Percentiles rank a stretch among this genome's conserved stretches.
These are phyloP conservation scores for Drosophila mettleri DNA, from an alignment of 2,888 invertebrate genomes.

Conservation along the genomic window DNA sequence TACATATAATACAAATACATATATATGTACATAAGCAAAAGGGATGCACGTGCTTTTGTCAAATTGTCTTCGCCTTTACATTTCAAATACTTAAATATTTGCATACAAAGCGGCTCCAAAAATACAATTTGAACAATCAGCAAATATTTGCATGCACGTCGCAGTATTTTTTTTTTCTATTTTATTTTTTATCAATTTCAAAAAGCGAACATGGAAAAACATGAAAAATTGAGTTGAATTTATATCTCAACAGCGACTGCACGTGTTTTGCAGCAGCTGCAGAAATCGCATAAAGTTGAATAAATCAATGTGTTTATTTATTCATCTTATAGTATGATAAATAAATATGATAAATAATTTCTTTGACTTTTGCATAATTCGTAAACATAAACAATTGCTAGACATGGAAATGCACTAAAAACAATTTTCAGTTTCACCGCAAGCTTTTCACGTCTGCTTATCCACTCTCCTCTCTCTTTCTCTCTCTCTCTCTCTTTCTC, in stretches of 20 bases:
- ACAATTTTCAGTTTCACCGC: slow-evolving; percentile 27
- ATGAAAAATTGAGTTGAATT: slow-evolving; percentile 6
- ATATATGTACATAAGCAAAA: slow-evolving; percentile 10
- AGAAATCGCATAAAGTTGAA: neutral
- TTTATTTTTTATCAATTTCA: slow-evolving; percentile 6
- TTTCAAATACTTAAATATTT: slow-evolving; percentile 49
- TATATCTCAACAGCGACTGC: slow-evolving; percentile 15
- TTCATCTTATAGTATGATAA: neutral
- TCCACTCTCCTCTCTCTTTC: neutral
- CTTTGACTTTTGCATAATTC: slow-evolving; percentile 42
- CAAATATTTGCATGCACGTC: slow-evolving; percentile 53
- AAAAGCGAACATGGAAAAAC: slow-evolving; percentile 13
- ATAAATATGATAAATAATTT: too few relatives aligned
- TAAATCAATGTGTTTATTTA: neutral
- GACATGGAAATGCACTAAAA: slow-evolving; percentile 11
- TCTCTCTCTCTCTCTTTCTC: neutral
- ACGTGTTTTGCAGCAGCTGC: slow-evolving; percentile 34
- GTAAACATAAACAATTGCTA: slow-evolving; percentile 37
- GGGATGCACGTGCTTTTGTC: slow-evolving; percentile 66
- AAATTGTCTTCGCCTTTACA: slow-evolving; percentile 19
- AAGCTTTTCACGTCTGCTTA: slow-evolving; percentile 46
- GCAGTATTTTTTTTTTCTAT: slow-evolving; percentile 2
- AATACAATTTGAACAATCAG: slow-evolving; percentile 35
- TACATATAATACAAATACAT: neutral
- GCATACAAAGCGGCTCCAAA: slow-evolving; percentile 39